These are phyloP conservation scores for Percopsis omiscomaycus DNA, from an alignment of 2,797 vertebrate species.

Conservation along the genomic window DNA sequence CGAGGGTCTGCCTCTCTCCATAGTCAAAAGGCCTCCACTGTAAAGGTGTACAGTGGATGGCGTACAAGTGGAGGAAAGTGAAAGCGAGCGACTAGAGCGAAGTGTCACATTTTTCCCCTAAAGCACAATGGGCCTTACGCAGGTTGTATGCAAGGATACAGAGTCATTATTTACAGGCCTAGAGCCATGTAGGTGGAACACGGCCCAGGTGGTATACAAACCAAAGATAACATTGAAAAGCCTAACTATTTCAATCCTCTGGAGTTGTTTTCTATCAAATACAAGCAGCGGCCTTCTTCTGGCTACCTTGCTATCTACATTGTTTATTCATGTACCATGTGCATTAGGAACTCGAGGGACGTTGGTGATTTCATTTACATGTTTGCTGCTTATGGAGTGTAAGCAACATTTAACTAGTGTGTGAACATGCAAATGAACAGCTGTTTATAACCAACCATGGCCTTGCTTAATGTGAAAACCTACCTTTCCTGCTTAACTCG, in stretches of 20 bases:
- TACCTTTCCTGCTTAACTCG: background rate
- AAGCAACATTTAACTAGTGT: constrained; percentile 14
- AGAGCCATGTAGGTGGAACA: constrained; percentile 66
- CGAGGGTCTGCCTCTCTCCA: constrained; percentile 63
- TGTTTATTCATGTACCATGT: constrained; percentile 58
- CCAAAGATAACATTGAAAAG: constrained; percentile 58
- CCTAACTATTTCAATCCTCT: constrained; percentile 67
- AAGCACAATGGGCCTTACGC: constrained; percentile 64
- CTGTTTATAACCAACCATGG: constrained; percentile 1
- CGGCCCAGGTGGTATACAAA: constrained; percentile 72
- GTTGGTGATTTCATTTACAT: constrained; percentile 52
- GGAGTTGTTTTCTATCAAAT: constrained; percentile 63
- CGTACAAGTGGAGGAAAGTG: constrained; percentile 51
- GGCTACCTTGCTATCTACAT: constrained; percentile 68
- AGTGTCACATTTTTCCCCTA: constrained; percentile 67
- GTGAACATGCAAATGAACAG: constrained; percentile 23
- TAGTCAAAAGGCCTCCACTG: constrained; percentile 49
- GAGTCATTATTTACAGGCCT: constrained; percentile 78
- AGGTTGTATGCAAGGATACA: constrained; percentile 72
- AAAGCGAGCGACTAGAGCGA: constrained; percentile 56
- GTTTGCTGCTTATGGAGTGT: constrained; percentile 26
- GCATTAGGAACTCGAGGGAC: constrained; percentile 38
- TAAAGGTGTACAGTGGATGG: constrained; percentile 52
- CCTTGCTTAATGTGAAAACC: background rate
- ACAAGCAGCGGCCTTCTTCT: constrained; percentile 52